Percentiles rank a stretch among this genome's conserved stretches.
Evolutionary conservation across 2,797 vertebrate species (phyloP).

Genomic region (Enteromius unitaeniatus): DNA sequence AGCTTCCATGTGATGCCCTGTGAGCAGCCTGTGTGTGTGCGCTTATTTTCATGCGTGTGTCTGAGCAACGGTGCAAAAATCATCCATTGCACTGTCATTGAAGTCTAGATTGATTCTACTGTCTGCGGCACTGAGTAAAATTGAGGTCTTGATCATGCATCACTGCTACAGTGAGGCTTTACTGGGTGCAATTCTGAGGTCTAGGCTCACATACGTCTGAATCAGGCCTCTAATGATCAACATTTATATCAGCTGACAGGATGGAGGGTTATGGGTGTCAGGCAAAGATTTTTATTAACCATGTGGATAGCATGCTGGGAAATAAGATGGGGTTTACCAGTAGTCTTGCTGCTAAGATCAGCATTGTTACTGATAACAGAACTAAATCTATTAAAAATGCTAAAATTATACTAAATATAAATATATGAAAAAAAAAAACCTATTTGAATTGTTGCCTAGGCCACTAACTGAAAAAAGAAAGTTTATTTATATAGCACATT

Average conservation of each 20-base stretch:
- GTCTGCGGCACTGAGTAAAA: neutral
- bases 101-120: constrained; percentile 22
- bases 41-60: constrained; percentile 4
- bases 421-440: neutral
- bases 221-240: constrained; percentile 32
- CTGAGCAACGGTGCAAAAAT: constrained; percentile 15
- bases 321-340: neutral
- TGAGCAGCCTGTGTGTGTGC: constrained; percentile 3
- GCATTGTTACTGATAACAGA: neutral
- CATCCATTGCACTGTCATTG: neutral
- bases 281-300: constrained; percentile 30
- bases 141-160: constrained; percentile 9
- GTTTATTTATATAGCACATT: too few relatives aligned
- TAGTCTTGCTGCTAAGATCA: neutral
- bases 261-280: constrained; percentile 38
- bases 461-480: too few relatives aligned
- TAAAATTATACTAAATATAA: neutral
- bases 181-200: constrained; percentile 28
- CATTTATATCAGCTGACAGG: constrained; percentile 39
- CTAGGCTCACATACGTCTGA: constrained; percentile 39
- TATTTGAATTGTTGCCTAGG: neutral
- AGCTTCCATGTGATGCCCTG: neutral
- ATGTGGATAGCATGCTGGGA: neutral
- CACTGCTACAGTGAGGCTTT: constrained; percentile 6
- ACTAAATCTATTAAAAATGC: neutral